phyloP scores from a whole-genome alignment of 2,888 invertebrate genomes.

The Tribolium freemani region DNA sequence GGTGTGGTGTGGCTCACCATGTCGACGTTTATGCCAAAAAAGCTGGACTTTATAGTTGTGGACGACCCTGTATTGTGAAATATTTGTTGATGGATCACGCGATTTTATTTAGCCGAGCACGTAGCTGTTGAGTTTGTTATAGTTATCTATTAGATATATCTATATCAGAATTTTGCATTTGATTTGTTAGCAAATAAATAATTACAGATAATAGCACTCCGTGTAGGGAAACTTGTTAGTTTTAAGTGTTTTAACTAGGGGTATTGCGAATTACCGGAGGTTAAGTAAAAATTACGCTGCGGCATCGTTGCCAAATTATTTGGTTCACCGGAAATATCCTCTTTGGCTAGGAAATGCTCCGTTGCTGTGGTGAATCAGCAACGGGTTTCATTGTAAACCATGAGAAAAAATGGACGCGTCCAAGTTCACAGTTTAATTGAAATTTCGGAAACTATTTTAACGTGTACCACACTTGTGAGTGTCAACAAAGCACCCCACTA shows the following conservation, averaged over 20 bases:
- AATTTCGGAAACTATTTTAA: slow-evolving; percentile 20
- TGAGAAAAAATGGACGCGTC: not conserved
- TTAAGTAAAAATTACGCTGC: slow-evolving; percentile 13
- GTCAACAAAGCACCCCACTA: slow-evolving; percentile 12
- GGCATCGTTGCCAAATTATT: slow-evolving; percentile 23
- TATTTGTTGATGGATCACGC: not conserved
- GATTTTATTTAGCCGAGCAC: slow-evolving; percentile 10
- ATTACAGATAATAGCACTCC: slow-evolving; percentile 30
- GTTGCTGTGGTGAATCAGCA: too few species aligned
- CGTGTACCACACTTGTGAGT: slow-evolving; percentile 16
- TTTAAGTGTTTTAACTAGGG: slow-evolving; percentile 28
- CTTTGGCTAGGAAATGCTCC: slow-evolving; percentile 16
- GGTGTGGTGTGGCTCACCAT: too few species aligned
- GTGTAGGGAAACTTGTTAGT: slow-evolving; percentile 33
- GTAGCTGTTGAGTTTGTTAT: slow-evolving; percentile 17
- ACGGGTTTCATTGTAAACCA: too few species aligned
- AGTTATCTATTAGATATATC: slow-evolving; percentile 35
- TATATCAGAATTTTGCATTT: slow-evolving; percentile 30
- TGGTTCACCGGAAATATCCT: slow-evolving; percentile 34
- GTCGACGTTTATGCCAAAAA: too few species aligned
- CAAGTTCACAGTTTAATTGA: slow-evolving; percentile 10
- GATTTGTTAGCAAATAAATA: slow-evolving; percentile 8
- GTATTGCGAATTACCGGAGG: slow-evolving; percentile 20
- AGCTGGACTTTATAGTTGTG: too few species aligned
- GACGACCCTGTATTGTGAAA: not conserved